phyloP scores from a whole-genome alignment of 2,113 vertebrate species.

The Chauna torquata region DNA sequence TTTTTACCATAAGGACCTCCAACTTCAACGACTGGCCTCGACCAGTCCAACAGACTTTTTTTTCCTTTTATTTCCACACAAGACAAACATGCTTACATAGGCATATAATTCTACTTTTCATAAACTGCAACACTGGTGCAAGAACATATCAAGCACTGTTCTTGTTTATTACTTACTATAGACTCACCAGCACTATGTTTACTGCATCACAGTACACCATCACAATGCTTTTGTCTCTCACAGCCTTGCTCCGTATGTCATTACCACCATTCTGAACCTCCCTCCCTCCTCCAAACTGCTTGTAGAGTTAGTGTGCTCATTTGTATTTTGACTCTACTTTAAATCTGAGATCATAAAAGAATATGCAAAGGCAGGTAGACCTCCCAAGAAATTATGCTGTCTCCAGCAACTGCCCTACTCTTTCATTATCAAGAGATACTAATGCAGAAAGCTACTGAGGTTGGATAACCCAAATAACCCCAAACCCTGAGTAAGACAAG shows the following conservation, averaged over 20 bases:
- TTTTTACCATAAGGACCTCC: not conserved
- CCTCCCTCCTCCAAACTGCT: not conserved
- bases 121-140: not conserved
- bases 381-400: not conserved
- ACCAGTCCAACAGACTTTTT: not conserved
- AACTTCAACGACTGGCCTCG: not conserved
- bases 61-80: not conserved
- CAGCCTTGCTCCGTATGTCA: not conserved
- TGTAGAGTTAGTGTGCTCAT: not conserved
- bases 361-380: not conserved
- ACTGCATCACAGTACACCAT: rapidly evolving
- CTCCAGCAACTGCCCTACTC: not conserved
- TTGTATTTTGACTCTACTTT: not conserved
- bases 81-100: not conserved
- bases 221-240: not conserved
- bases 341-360: not conserved
- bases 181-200: not conserved
- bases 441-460: not conserved
- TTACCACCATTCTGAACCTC: not conserved
- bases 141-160: not conserved
- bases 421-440: not conserved
- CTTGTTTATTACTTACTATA: not conserved
- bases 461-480: not conserved
- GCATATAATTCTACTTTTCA: not conserved
- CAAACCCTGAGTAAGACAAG: not conserved